Conservation (phyloP, 2,888 invertebrate genomes). For the Polylopha cassiicola region DNA sequence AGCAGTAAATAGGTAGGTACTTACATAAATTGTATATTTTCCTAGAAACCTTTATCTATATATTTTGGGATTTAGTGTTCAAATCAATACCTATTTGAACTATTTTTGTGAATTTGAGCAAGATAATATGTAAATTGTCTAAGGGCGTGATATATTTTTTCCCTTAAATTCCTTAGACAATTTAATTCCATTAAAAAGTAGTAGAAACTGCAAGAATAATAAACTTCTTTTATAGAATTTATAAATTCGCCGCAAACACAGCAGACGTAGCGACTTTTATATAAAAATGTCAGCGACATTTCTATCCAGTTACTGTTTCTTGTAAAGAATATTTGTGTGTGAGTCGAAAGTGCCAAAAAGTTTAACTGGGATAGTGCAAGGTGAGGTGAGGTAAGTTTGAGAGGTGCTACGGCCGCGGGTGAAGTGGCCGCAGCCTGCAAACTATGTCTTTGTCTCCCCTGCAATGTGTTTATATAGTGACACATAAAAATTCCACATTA, state of each 20-base stretch:
- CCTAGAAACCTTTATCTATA: too few relatives aligned
- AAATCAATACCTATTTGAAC: too few relatives aligned
- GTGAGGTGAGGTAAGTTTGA: slow-evolving; percentile 16
- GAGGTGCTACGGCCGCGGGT: background rate
- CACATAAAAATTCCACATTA: slow-evolving; percentile 14
- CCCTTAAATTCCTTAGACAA: too few relatives aligned
- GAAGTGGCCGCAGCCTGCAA: slow-evolving; percentile 5
- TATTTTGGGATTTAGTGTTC: too few relatives aligned
- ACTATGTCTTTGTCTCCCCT: slow-evolving; percentile 17
- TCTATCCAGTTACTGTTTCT: slow-evolving; percentile 15
- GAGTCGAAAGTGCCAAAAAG: slow-evolving; percentile 21
- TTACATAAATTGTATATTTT: too few relatives aligned
- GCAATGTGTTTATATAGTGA: slow-evolving; percentile 9
- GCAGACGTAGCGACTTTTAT: slow-evolving; percentile 4
- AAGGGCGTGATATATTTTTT: too few relatives aligned
- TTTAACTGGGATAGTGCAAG: slow-evolving; percentile 17
- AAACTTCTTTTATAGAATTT: too few relatives aligned
- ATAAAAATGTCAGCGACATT: slow-evolving; percentile 17
- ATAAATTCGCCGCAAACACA: slow-evolving; percentile 9
- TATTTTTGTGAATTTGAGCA: too few relatives aligned
- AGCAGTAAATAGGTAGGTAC: too few relatives aligned
- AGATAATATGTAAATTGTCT: too few relatives aligned
- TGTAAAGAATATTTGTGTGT: slow-evolving; percentile 21
- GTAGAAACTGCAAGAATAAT: too few relatives aligned
- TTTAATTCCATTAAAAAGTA: too few relatives aligned